These are phyloP conservation scores for Passer montanus DNA, from an alignment of 2,113 vertebrate genomes.

Conservation along the genomic window DNA sequence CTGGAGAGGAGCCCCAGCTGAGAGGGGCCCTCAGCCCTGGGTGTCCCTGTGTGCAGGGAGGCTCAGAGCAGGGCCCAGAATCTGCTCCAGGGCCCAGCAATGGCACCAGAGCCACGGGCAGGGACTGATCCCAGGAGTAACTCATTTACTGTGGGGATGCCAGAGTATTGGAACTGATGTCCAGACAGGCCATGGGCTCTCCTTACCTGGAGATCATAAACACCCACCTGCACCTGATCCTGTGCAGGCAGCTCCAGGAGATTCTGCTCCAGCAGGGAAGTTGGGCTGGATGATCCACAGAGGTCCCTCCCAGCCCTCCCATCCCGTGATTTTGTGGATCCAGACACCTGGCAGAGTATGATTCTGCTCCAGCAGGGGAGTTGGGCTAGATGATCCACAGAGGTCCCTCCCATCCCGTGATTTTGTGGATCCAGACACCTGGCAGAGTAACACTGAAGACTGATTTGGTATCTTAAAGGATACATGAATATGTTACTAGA, in stretches of 20 bases:
- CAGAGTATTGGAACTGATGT: neutral
- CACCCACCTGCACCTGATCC: neutral
- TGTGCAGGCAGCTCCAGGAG: neutral
- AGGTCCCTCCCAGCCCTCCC: neutral
- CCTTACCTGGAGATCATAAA: neutral
- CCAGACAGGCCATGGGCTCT: neutral
- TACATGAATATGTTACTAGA: neutral
- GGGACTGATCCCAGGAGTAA: neutral
- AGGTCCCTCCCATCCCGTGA: neutral
- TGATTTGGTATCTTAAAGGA: neutral
- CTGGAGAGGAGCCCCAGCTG: neutral
- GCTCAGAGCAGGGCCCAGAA: neutral
- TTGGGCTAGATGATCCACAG: neutral
- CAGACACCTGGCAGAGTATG: neutral
- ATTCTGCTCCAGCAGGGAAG: neutral
- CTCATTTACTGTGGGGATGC: neutral
- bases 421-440: neutral
- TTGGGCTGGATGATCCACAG: neutral
- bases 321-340: neutral
- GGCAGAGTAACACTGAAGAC: neutral
- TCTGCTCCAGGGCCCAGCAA: neutral
- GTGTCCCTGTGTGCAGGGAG: neutral
- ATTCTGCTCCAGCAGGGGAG: neutral
- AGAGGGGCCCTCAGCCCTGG: neutral
- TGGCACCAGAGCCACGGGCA: neutral